phyloP scores from a whole-genome alignment of 2,797 vertebrate genomes.

The Thamnophis elegans region DNA sequence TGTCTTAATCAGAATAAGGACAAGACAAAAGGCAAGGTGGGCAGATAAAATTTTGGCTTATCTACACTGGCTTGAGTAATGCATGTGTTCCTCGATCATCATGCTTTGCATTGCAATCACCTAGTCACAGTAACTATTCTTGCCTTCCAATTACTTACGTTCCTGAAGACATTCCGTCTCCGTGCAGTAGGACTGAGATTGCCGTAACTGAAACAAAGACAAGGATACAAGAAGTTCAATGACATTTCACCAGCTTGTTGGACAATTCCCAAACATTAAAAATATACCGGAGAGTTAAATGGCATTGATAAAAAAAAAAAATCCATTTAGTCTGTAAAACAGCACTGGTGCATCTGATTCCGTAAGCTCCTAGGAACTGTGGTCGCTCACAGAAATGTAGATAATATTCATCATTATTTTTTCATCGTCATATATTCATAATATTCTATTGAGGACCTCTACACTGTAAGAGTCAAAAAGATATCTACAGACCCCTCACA shows the following conservation, averaged over 20 bases:
- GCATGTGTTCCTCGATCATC: background rate
- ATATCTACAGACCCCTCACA: too few species aligned
- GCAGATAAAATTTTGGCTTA: background rate
- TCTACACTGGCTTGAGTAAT: background rate
- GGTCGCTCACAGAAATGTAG: background rate
- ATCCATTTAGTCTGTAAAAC: too few species aligned
- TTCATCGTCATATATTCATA: too few species aligned
- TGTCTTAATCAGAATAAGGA: background rate
- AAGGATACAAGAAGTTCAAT: conserved; percentile 41
- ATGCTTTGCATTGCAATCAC: background rate
- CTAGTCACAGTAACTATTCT: background rate
- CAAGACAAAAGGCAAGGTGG: background rate
- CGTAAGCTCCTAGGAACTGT: background rate
- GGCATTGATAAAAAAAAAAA: background rate
- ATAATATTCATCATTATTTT: too few species aligned
- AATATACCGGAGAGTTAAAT: background rate
- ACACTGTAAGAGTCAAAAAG: too few species aligned
- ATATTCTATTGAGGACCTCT: too few species aligned
- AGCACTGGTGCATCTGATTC: background rate
- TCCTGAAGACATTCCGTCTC: conserved; percentile 84
- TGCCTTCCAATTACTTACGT: conserved; percentile 70
- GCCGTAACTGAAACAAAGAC: conserved; percentile 84
- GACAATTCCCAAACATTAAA: conserved; percentile 4
- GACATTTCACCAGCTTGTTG: background rate
- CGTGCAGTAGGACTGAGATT: conserved; percentile 94